phyloP scores from a whole-genome alignment of 2,797 vertebrate species.

The Acridotheres tristis region DNA sequence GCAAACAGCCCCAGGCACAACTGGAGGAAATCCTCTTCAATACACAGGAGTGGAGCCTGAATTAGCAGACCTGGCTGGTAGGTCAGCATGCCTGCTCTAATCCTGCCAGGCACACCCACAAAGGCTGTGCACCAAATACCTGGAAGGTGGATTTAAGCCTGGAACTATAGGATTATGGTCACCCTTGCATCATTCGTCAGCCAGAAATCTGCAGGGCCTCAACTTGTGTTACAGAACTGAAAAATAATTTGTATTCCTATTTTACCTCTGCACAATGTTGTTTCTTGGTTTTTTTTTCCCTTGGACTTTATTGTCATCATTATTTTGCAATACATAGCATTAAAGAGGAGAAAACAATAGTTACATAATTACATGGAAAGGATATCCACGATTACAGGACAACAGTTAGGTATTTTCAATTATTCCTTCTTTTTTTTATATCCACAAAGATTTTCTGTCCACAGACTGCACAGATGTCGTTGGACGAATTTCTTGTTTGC shows the following conservation, averaged over 20 bases:
- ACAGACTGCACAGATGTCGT: slow-evolving; percentile 74
- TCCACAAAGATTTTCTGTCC: slow-evolving; percentile 81
- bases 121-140: not conserved
- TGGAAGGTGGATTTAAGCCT: not conserved
- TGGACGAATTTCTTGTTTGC: slow-evolving; percentile 73
- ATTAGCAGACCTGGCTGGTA: not conserved
- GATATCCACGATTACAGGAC: slow-evolving; percentile 81
- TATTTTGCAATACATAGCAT: not conserved
- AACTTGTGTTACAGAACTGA: not conserved
- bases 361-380: slow-evolving; percentile 22
- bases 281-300: not conserved
- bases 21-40: not conserved
- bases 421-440: slow-evolving; percentile 79
- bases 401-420: slow-evolving; percentile 84
- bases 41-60: not conserved
- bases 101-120: not conserved
- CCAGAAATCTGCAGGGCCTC: not conserved
- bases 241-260: not conserved
- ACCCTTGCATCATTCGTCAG: not conserved
- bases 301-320: not conserved
- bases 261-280: not conserved
- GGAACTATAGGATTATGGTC: not conserved
- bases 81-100: not conserved
- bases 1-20: not conserved
- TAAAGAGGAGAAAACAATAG: not conserved